Evolutionary conservation across 2,888 invertebrate species (phyloP), one percentile per base, ranked within the genome.

Genomic region (Mylabris sibirica): DNA sequence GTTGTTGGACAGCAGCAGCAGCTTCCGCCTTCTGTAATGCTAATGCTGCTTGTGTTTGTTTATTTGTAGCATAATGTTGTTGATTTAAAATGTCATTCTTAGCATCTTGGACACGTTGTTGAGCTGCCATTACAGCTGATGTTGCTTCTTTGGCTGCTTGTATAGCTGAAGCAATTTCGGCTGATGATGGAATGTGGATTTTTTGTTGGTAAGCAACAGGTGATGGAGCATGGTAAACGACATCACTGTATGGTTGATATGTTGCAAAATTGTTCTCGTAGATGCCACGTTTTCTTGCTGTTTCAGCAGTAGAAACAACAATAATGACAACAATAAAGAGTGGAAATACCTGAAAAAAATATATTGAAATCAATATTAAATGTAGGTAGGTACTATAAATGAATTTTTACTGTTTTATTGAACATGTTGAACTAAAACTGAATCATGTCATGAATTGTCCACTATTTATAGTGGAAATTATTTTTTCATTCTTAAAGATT

Each of bases 91-190:
- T 91, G 1, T 90, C 89, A 72, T 93, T 91, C 78, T 93, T 93
- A 3, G 91, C 92, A 0, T 90, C 90, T 38, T 91, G 89, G 26
- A 93, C 93, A 72, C 91, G 90, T 62, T 91, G 91, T 78, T 93
- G 93, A 0, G 93, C 92, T 14, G 90, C 86, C 78, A 90, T 87
- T 5, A 93, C 93, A 65, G 90, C 90, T 0, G 89, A 86, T 0
- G 91, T 90, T 0, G 93, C 93, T 72, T 92, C 90, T 77, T 92
- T 92, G 0, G 93, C 93, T 0, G 90, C 90, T 3, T 92, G 90
- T 63, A 93, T 89, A 0, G 92, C 91, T 38, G 90, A 89, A 0
- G 92, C 88, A 30, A 93, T 91, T 75, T 93, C 93, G 0, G 89
- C 88, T 12, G 90, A 90, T 63, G 87, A 88, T 78, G 24, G 75